phyloP scores from a whole-genome alignment of 2,888 invertebrate species.

The Mechanitis mazaeus region DNA sequence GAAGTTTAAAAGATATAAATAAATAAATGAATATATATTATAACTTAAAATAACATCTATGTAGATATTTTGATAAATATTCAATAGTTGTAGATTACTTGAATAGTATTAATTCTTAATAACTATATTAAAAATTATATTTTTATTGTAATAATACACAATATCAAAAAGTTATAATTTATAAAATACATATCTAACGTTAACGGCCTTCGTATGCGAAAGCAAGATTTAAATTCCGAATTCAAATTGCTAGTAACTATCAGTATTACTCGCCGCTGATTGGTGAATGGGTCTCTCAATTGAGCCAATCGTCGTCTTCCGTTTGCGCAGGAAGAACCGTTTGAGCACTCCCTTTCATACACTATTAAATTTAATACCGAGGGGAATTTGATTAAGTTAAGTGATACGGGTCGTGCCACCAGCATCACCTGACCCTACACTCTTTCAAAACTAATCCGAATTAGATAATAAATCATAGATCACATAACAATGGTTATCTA shows the following conservation, averaged over 20 bases:
- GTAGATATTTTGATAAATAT: too few relatives aligned
- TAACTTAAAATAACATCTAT: too few relatives aligned
- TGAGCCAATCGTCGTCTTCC: constrained; percentile 74
- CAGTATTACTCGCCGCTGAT: constrained; percentile 55
- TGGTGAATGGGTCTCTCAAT: constrained; percentile 69
- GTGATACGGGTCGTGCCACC: constrained; percentile 63
- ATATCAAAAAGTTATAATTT: background rate
- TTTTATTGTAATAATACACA: background rate
- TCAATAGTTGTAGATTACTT: too few relatives aligned
- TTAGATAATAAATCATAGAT: constrained; percentile 26
- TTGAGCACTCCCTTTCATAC: constrained; percentile 70
- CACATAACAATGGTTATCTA: constrained; percentile 40
- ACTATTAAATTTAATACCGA: constrained; percentile 73
- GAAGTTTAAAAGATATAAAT: too few relatives aligned
- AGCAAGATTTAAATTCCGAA: constrained; percentile 21
- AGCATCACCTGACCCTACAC: constrained; percentile 43
- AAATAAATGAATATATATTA: too few relatives aligned
- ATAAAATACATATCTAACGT: background rate
- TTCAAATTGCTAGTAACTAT: constrained; percentile 31
- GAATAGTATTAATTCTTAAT: too few relatives aligned
- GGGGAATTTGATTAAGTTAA: constrained; percentile 75
- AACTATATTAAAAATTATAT: too few relatives aligned
- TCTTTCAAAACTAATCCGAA: constrained; percentile 23
- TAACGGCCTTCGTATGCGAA: background rate
- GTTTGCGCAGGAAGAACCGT: constrained; percentile 67